Evolutionary conservation across 2,113 vertebrate genomes (phyloP).

Genomic region (Sapajus apella): DNA sequence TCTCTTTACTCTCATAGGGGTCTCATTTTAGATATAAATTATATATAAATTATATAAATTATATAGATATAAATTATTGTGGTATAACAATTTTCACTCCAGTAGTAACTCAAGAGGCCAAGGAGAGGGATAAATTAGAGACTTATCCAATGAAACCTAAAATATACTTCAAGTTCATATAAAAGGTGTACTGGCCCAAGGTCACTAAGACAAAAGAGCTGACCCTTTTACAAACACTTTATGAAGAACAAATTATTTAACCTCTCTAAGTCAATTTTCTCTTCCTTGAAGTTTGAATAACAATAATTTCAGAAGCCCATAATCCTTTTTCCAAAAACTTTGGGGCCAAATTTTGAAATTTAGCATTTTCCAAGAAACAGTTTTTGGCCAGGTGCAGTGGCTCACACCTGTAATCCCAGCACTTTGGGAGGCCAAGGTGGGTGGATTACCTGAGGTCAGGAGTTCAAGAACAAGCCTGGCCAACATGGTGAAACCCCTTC

Average conservation of each 20-base stretch:
- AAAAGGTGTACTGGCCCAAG: neutral
- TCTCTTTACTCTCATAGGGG: neutral
- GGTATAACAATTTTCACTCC: neutral
- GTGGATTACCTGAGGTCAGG: too few relatives aligned
- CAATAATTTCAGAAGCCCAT: neutral
- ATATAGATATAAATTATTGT: neutral
- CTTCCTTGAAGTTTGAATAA: neutral
- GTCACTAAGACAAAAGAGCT: neutral
- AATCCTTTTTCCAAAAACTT: neutral
- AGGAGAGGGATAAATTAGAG: neutral
- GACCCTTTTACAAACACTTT: neutral
- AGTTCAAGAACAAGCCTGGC: too few relatives aligned
- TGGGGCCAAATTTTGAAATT: constrained; percentile 20
- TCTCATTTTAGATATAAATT: neutral
- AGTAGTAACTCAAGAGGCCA: neutral
- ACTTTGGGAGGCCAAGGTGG: too few relatives aligned
- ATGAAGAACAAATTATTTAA: neutral
- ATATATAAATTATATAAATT: too few relatives aligned
- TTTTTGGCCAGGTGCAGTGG: neutral
- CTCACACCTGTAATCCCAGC: too few relatives aligned
- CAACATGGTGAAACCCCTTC: too few relatives aligned
- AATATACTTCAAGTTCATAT: neutral
- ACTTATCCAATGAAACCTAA: neutral
- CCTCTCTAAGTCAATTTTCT: neutral
- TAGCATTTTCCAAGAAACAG: neutral